Conservation (phyloP, 1,140 invertebrate species). For the Yoshiicerus persimilis region DNA sequence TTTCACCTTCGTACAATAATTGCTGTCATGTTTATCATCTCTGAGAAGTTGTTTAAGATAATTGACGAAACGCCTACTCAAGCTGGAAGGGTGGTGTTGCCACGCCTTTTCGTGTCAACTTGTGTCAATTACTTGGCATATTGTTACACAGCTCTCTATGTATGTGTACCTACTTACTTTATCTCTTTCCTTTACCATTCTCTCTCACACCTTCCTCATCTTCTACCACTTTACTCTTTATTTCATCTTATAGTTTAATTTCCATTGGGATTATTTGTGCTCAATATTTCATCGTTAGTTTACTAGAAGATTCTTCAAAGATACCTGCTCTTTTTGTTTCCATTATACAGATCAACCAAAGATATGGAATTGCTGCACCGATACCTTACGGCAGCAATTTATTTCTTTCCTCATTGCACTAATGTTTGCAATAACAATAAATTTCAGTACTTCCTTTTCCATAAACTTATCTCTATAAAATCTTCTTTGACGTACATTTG, state of each 20-base stretch:
- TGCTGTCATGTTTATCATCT: conserved; percentile 44
- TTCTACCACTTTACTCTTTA: neutral
- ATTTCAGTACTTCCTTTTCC: neutral
- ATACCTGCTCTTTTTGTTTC: neutral
- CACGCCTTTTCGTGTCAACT: conserved; percentile 39
- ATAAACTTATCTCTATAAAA: neutral
- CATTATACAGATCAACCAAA: neutral
- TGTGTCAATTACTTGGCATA: conserved; percentile 45
- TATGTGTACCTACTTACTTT: neutral
- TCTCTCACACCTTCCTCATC: conserved; percentile 4
- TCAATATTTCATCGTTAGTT: neutral
- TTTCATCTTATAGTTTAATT: neutral
- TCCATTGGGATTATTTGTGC: neutral
- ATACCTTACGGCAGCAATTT: neutral
- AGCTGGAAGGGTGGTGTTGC: conserved; percentile 34
- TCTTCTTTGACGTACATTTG: neutral
- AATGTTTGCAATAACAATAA: neutral
- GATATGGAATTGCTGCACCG: neutral
- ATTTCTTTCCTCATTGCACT: neutral
- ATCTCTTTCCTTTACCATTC: neutral
- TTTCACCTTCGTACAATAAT: conserved; percentile 39
- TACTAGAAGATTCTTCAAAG: neutral
- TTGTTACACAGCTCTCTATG: conserved; percentile 6
- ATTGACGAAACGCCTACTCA: conserved; percentile 40
- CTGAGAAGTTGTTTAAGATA: conserved; percentile 40